Evolutionary conservation across 2,888 invertebrate species (phyloP).

Genomic region (Frankliniella fusca): DNA sequence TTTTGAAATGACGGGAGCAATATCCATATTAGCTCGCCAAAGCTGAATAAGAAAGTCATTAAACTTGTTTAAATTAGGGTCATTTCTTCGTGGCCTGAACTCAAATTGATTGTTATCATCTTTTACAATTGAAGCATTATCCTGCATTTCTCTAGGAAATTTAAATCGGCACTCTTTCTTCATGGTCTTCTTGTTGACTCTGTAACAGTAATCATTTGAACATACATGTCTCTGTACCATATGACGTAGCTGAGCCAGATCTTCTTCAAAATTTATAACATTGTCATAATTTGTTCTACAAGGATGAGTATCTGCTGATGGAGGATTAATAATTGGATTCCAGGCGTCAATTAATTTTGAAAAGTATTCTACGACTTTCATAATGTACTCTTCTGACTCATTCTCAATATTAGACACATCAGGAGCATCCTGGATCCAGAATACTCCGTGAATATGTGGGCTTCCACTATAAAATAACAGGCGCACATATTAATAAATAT

Average conservation of each 20-base stretch:
- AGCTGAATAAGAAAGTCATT: constrained; percentile 32
- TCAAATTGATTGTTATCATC: not conserved
- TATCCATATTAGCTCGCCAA: constrained; percentile 37
- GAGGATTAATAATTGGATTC: constrained; percentile 33
- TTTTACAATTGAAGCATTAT: not conserved
- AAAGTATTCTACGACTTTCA: constrained; percentile 29
- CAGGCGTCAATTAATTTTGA: constrained; percentile 31
- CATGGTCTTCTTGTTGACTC: constrained; percentile 29
- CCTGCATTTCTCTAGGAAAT: constrained; percentile 32
- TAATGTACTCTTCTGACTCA: constrained; percentile 28
- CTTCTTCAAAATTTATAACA: constrained; percentile 27
- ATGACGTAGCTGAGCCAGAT: not conserved
- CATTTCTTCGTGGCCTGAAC: constrained; percentile 31
- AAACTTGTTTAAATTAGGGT: constrained; percentile 29
- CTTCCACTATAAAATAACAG: constrained; percentile 33
- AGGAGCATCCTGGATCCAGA: constrained; percentile 37
- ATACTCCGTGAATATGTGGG: constrained; percentile 36
- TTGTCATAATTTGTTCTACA: constrained; percentile 29
- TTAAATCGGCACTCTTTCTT: constrained; percentile 32
- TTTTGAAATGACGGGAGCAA: too few relatives aligned
- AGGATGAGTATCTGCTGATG: constrained; percentile 32
- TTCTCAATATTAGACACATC: too few relatives aligned
- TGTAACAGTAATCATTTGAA: constrained; percentile 31
- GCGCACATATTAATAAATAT: too few relatives aligned
- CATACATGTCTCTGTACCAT: constrained; percentile 33